These are phyloP conservation scores for Daboia siamensis DNA, from an alignment of 2,113 vertebrate species.

Conservation along the genomic window DNA sequence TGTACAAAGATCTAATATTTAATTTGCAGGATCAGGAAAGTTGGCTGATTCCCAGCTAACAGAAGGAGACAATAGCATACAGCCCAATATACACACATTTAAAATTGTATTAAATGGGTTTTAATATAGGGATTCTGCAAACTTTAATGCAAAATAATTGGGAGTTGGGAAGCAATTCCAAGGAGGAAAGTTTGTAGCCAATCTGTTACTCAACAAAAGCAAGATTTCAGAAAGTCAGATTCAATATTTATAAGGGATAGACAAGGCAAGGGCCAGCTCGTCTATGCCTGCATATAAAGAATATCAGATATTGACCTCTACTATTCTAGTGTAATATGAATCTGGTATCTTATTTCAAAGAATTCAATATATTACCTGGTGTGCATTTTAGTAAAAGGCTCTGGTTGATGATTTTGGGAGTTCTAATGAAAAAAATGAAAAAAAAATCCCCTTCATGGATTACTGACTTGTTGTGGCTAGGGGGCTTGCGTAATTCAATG, in stretches of 20 bases:
- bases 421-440: neutral
- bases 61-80: neutral
- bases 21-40: neutral
- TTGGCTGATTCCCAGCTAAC: neutral
- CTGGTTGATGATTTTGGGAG: neutral
- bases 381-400: neutral
- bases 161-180: neutral
- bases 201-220: neutral
- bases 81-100: neutral
- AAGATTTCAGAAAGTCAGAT: neutral
- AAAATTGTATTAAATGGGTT: neutral
- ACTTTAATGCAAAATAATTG: neutral
- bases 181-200: neutral
- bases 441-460: too few relatives aligned
- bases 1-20: neutral
- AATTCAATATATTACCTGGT: neutral
- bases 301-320: neutral
- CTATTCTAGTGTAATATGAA: neutral
- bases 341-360: neutral
- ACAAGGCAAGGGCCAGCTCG: neutral
- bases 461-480: too few relatives aligned
- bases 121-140: neutral
- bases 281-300: neutral
- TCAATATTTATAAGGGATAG: neutral
- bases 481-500: too few relatives aligned